Base-by-base conservation (phyloP, 2,888 invertebrate genomes). In the Trisateles emortualis region DNA sequence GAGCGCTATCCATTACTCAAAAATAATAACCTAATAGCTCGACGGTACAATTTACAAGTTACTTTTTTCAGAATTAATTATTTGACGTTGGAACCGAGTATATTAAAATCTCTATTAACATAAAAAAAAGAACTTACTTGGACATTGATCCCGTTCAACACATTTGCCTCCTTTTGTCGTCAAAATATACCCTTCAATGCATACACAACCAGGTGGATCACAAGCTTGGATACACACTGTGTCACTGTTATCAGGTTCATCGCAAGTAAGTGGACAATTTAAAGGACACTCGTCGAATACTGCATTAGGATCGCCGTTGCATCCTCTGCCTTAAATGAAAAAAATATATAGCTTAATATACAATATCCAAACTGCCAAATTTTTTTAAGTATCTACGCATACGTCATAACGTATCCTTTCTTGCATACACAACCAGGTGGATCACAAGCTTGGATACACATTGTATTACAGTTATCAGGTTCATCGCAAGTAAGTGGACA, bases 261-360 rank as follows among this genome's bases (percentile, higher is more conserved):
- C 19, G 39, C 76, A 76, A 0, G 79, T 80, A 0, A 64, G 52
- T 3, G 68, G 75, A 30, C 78, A 76, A 0, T 64, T 24, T 9
- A 52, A 64, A 2, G 72, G 64, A 38, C 78, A 79, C 3, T 24
- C 0, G 61, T 47, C 3, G 52, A 70, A 29, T 47, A 63, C 65
- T n/a, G 82, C 77, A 41, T 84, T 83, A 0, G 41, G 48, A 10
- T 80, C 81, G 1, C 75, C 76, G 0, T 65, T 46, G 48, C 80
- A 80, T 29, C 47, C 60, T 5, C 33, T n/a, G n/a, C n/a, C n/a
- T n/a, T n/a, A n/a, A n/a, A n/a, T n/a, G n/a, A n/a, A n/a, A n/a
- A n/a, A n/a, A n/a, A n/a, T n/a, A n/a, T n/a, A n/a, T n/a, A n/a
- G n/a, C n/a, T n/a, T n/a, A n/a, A n/a, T n/a, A n/a, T n/a, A n/a